Conservation (phyloP, 2,113 vertebrate genomes). For the Bagarius yarrelli region DNA sequence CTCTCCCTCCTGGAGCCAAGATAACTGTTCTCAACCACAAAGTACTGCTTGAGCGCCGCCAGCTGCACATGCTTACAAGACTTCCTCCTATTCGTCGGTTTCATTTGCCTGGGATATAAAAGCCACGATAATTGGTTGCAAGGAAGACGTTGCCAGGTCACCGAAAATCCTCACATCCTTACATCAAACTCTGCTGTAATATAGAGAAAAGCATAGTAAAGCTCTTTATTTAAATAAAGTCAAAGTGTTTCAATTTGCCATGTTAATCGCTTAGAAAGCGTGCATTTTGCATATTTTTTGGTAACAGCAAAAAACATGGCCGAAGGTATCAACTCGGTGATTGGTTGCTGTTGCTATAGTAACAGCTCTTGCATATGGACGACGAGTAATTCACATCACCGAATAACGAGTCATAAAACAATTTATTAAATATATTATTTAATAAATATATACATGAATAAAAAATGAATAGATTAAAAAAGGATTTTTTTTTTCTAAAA, state of each 20-base stretch:
- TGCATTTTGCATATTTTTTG: not conserved
- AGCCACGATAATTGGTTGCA: not conserved
- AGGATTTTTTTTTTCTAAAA: no score
- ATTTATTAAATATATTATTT: not conserved
- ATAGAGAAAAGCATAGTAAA: not conserved
- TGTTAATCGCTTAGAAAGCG: not conserved
- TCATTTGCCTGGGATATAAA: not conserved
- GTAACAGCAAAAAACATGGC: not conserved
- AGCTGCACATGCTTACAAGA: slow-evolving; percentile 57
- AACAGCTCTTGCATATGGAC: not conserved
- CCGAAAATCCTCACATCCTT: not conserved
- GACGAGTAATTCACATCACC: not conserved
- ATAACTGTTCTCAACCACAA: slow-evolving; percentile 51
- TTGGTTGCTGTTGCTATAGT: not conserved
- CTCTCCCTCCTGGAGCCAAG: slow-evolving; percentile 50
- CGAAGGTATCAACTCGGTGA: not conserved
- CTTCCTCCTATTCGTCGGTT: slow-evolving; percentile 60
- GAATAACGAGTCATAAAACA: not conserved
- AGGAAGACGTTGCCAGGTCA: slow-evolving; percentile 6
- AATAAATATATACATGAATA: not conserved
- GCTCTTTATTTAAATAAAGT: not conserved
- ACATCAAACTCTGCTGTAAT: not conserved
- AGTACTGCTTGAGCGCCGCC: slow-evolving; percentile 52
- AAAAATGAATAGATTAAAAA: not conserved
- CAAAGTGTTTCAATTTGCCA: not conserved